A percentile compares a stretch with the other conserved stretches of the same genome.
These are phyloP conservation scores for Parauchenoglanis ngamensis DNA, from an alignment of 2,797 vertebrate genomes.

Conservation along the genomic window DNA sequence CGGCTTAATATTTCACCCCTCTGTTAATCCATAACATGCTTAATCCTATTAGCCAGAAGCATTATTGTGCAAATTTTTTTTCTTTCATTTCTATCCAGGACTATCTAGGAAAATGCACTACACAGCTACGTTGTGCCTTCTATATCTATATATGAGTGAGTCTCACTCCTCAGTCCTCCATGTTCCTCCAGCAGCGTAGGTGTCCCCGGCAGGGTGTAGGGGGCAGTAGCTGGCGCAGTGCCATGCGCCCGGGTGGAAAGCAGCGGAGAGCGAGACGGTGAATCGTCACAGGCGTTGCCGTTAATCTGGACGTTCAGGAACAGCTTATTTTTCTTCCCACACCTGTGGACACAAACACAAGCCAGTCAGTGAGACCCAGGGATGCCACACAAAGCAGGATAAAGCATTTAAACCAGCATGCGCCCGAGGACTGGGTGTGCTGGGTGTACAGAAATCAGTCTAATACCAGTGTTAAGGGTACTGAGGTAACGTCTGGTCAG, in stretches of 20 bases:
- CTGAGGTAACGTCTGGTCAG: background rate
- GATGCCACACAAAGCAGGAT: background rate
- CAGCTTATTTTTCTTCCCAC: conserved; percentile 81
- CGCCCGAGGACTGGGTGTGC: background rate
- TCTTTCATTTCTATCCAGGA: conserved; percentile 4
- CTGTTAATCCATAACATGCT: background rate
- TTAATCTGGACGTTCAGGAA: conserved; percentile 75
- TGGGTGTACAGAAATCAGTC: background rate
- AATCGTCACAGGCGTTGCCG: conserved; percentile 72
- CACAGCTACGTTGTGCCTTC: background rate
- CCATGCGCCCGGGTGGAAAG: conserved; percentile 67
- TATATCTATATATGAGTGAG: background rate
- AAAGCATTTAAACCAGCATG: background rate
- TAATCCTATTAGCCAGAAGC: background rate
- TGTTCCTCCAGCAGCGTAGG: conserved; percentile 79
- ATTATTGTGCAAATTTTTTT: background rate
- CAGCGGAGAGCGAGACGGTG: conserved; percentile 69
- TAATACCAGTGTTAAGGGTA: background rate
- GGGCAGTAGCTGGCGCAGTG: conserved; percentile 63
- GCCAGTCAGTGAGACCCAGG: background rate
- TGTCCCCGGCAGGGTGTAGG: conserved; percentile 78
- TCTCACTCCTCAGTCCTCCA: conserved; percentile 74
- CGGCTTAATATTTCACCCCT: background rate
- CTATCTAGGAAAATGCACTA: background rate
- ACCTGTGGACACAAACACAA: conserved; percentile 69